These are phyloP conservation scores for human (Homo sapiens) DNA, from an alignment of 2,113 vertebrate genomes.

Conservation along the genomic window GRCh38 chr3:170504001-170504500, in stretches of 20 bases:
- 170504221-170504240: background rate
- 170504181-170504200: background rate
- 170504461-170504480: too few relatives aligned
- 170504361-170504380: too few relatives aligned
- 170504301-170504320: background rate
- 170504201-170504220: background rate
- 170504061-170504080: background rate
- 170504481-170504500: too few relatives aligned
- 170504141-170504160: background rate
- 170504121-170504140: background rate
- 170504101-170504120: background rate
- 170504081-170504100: constrained; percentile 28
- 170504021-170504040: background rate
- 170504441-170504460: too few relatives aligned
- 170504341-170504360: too few relatives aligned
- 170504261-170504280: background rate
- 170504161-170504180: background rate
- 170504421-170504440: too few relatives aligned
- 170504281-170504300: background rate
- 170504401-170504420: too few relatives aligned
- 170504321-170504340: too few relatives aligned
- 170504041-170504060: background rate
- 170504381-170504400: too few relatives aligned
- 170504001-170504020: background rate
- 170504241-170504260: background rate